Base-by-base conservation (phyloP, 2,797 vertebrate genomes). In the Menidia menidia region DNA sequence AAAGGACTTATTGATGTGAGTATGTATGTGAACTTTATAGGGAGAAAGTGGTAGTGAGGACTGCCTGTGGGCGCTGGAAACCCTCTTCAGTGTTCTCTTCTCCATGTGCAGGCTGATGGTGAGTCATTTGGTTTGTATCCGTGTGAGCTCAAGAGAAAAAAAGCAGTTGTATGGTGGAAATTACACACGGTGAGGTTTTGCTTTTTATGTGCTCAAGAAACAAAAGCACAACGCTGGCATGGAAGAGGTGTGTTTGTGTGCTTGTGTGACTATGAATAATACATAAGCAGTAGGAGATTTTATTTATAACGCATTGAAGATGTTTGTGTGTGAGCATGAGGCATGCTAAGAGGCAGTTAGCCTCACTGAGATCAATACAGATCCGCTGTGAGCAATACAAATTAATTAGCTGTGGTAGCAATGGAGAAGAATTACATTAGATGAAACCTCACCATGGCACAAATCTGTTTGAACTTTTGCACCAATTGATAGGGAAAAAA, bases 51-150 rank as follows among this genome's bases (percentile, higher is more conserved):
- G 97, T 16, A 91, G 87, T 12, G 94, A 96, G 61, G 98, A 99
- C 91, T 99, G 98, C 79, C 76, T 96, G 83, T 94, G 90, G 92
- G 96, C 98, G 69, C 92, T 99, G 89, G 97, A 99, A 93, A 99
- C 97, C 54, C 93, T 99, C 88, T 98, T 97, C 73, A 97, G 96
- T 55, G 96, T 99, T 78, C 92, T 99, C 31, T 95, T 97, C 88
- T 96, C 96, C 87, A 97, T 99, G 95, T 99, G 97, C 94, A 95
- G 96, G 85, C 94, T 99, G 74, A 99, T 98, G 98, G 98, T 99
- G 94, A 96, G 97, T 90, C 68, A 91, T 77, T 61, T 32, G 45
- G 53, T 76, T 45, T 82, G 62, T 63, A 60, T 60, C 71, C 51
- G 71, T 42, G 51, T 31, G 55, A 32, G 71, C 60, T 19, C 12